phyloP scores from a whole-genome alignment of 2,797 vertebrate species.

The Enteromius trimaculatus region DNA sequence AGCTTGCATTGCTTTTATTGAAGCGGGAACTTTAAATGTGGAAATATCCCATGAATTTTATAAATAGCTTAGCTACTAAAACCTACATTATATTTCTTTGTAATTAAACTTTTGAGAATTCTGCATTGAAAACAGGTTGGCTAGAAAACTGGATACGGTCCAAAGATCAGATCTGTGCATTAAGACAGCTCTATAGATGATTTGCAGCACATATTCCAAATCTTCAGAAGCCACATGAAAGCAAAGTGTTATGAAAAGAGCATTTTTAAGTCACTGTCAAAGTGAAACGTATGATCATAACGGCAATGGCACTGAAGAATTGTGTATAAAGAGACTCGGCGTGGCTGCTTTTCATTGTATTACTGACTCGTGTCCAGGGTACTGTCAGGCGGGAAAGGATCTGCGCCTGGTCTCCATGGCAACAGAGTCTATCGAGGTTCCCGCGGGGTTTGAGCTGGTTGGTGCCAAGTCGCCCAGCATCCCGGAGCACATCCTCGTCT shows the following conservation, averaged over 20 bases:
- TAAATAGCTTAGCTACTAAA: too few relatives aligned
- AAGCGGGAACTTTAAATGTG: too few relatives aligned
- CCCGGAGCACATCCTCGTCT: conserved; percentile 95
- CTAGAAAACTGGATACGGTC: too few relatives aligned
- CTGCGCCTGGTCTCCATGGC: conserved; percentile 92
- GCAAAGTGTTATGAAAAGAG: background rate
- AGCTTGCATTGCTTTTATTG: too few relatives aligned
- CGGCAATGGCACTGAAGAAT: background rate
- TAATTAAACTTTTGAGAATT: too few relatives aligned
- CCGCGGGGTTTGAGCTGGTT: conserved; percentile 92
- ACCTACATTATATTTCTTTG: too few relatives aligned
- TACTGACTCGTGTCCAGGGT: conserved; percentile 78
- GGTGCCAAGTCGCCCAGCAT: conserved; percentile 95
- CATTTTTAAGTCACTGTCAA: background rate
- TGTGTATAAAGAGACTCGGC: background rate
- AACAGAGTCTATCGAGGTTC: conserved; percentile 90
- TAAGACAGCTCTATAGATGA: background rate
- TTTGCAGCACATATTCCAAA: background rate
- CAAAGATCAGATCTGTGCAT: too few relatives aligned
- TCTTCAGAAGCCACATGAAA: background rate
- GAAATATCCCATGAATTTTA: too few relatives aligned
- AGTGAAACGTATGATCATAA: background rate
- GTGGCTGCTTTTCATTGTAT: background rate
- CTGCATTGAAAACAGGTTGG: too few relatives aligned
- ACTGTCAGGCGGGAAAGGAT: conserved; percentile 98